A percentile compares a stretch with the other conserved stretches of the same genome.
Evolutionary conservation across 2,888 invertebrate species (phyloP).

Genomic region (Platycheirus albimanus): DNA sequence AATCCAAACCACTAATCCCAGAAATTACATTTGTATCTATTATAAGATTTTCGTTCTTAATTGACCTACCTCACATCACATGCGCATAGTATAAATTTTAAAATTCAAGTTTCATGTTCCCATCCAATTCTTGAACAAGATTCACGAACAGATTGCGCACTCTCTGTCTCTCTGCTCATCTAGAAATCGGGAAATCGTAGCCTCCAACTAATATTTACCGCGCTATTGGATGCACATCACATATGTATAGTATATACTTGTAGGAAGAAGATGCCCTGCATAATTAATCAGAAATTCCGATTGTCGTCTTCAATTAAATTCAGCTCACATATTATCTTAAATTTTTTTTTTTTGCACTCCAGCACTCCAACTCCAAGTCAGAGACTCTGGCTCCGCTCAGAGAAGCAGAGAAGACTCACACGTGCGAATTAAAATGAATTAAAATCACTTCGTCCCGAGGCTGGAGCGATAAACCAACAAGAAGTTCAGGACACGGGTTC

Average conservation of each 20-base stretch:
- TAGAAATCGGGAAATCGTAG: background rate
- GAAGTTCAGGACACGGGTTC: slow-evolving; percentile 41
- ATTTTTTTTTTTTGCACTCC: too few relatives aligned
- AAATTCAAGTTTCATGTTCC: slow-evolving; percentile 19
- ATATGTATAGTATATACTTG: too few relatives aligned
- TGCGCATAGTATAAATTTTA: background rate
- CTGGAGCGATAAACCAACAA: background rate
- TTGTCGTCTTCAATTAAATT: slow-evolving; percentile 46
- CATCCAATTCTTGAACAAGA: slow-evolving; percentile 13
- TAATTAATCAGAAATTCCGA: slow-evolving; percentile 62
- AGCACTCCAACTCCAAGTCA: too few relatives aligned
- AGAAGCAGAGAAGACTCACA: slow-evolving; percentile 5
- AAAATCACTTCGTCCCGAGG: background rate
- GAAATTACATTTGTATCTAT: slow-evolving; percentile 23
- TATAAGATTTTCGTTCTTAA: slow-evolving; percentile 31
- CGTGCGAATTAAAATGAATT: slow-evolving; percentile 58
- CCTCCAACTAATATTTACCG: background rate
- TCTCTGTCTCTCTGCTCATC: background rate
- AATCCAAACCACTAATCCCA: slow-evolving; percentile 13
- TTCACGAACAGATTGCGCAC: slow-evolving; percentile 35
- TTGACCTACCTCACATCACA: slow-evolving; percentile 28
- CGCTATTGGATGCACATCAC: background rate
- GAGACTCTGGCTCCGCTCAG: background rate
- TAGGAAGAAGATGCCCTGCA: slow-evolving; percentile 17
- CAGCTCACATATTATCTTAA: slow-evolving; percentile 6